Base-by-base conservation (phyloP, 2,888 invertebrate species). In the Cantharis lateralis region DNA sequence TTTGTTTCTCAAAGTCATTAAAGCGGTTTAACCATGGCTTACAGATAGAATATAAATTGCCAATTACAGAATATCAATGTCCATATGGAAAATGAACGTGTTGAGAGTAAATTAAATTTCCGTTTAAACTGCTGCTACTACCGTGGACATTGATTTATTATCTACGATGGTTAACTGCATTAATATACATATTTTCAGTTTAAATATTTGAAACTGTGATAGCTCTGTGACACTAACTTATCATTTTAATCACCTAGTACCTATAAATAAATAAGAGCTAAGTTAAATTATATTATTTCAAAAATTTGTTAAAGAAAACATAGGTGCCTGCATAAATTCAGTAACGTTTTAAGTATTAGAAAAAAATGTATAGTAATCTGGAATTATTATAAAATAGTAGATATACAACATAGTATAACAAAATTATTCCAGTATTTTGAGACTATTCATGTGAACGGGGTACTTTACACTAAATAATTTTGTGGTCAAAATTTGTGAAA, bases 71-170 rank as follows among this genome's bases (percentile, higher is more conserved):
- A 80, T 83, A 84, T 84, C 83, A 83, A 82, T 81, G 83, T 82
- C 81, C 81, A 79, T 83, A 84, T 84, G 83, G 82, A 83, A 84
- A 84, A 83, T 82, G 84, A 83, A 84, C 83, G 83, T 84, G 84
- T 83, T 82, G 84, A 80, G 82, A 83, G 84, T 82, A 84, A 84
- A 84, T 84, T 85, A 85, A 85, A 85, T 85, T 85, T 85, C 85
- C 85, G 85, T 84, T 85, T 83, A 83, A 76, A 82, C 82, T 80
- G 82, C 82, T 77, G 82, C 84, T 83, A 83, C 85, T 82, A 83
- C 82, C 81, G 82, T 81, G 83, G 83, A 80, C 83, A 77, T 83
- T 84, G 84, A 84, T 85, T 85, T 85, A 84, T 84, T 81, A 78
- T 81, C 81, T 81, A 81, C 80, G 78, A 82, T 70, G 80, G 81